These are phyloP conservation scores for Tetramorium simillimum DNA, from an alignment of 1,140 invertebrate species.

Conservation along the genomic window DNA sequence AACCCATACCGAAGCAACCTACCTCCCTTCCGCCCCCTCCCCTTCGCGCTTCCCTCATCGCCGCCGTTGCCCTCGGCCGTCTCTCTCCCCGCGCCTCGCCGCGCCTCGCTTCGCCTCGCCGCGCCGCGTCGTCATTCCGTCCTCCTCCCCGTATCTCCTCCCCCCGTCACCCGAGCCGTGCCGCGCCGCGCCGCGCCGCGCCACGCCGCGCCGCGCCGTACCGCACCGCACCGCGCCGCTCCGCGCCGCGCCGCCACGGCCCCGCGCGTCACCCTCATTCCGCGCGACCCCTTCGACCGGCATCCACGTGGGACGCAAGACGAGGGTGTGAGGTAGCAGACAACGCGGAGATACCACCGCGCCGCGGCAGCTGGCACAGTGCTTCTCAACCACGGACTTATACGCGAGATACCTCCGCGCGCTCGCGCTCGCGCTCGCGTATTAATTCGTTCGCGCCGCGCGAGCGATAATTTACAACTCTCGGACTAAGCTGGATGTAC, in stretches of 20 bases:
- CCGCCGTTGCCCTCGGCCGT: constrained; percentile 55
- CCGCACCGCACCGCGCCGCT: constrained; percentile 8
- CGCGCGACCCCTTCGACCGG: constrained; percentile 83
- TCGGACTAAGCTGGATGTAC: not conserved
- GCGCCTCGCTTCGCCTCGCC: constrained; percentile 35
- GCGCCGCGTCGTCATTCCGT: constrained; percentile 58
- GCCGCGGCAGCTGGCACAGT: constrained; percentile 80
- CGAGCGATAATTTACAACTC: constrained; percentile 62
- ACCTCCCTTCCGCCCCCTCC: constrained; percentile 59
- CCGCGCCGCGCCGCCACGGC: constrained; percentile 52
- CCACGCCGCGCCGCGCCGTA: constrained; percentile 29
- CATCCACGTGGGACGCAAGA: constrained; percentile 80
- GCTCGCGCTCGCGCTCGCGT: not conserved
- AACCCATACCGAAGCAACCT: constrained; percentile 58
- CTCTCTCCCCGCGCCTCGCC: constrained; percentile 23
- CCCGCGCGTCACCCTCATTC: constrained; percentile 79
- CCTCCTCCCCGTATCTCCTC: constrained; percentile 53
- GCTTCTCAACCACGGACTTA: constrained; percentile 77
- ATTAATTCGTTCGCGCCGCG: constrained; percentile 30
- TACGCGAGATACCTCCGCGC: constrained; percentile 1
- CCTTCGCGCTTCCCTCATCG: constrained; percentile 50
- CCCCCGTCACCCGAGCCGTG: not conserved
- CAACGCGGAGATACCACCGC: constrained; percentile 80
- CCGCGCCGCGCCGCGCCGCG: constrained; percentile 10
- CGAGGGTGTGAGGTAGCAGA: constrained; percentile 82